A percentile compares a stretch with the other conserved stretches of the same genome.
phyloP scores from a whole-genome alignment of 1,140 invertebrate species.

The Pogonus chalceus region DNA sequence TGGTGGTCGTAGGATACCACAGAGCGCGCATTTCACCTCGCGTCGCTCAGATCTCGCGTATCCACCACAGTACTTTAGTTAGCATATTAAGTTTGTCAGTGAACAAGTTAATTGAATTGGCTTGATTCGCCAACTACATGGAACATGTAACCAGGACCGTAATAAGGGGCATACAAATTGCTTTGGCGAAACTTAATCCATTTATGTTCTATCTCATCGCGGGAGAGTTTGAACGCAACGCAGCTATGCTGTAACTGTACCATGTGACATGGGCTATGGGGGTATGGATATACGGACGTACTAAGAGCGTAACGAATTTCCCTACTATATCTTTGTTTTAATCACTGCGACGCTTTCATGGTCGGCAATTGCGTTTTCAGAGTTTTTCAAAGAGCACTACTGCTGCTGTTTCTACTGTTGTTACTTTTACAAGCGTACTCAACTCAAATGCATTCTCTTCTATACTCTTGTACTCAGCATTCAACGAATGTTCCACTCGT shows the following conservation, averaged over 20 bases:
- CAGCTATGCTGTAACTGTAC: background rate
- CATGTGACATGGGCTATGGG: too few relatives aligned
- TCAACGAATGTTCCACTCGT: background rate
- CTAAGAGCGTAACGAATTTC: slow-evolving; percentile 7
- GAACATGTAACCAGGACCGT: slow-evolving; percentile 27
- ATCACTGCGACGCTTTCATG: slow-evolving; percentile 4
- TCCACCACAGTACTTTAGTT: slow-evolving; percentile 29
- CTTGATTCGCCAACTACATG: slow-evolving; percentile 28
- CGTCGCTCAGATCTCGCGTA: slow-evolving; percentile 18
- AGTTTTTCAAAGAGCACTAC: background rate
- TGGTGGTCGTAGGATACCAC: too few relatives aligned
- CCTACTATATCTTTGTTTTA: slow-evolving; percentile 4
- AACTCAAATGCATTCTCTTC: background rate
- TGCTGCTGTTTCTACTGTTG: slow-evolving; percentile 1
- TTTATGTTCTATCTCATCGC: slow-evolving; percentile 20
- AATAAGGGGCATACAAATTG: slow-evolving; percentile 32
- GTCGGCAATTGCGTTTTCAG: background rate
- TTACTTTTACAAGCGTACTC: background rate
- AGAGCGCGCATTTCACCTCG: too few relatives aligned
- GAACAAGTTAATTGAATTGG: slow-evolving; percentile 31
- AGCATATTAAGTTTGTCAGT: slow-evolving; percentile 31
- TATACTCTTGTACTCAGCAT: background rate
- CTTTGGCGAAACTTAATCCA: slow-evolving; percentile 31
- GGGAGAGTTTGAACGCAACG: background rate
- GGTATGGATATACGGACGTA: too few relatives aligned